These are phyloP conservation scores for Malurus leucopterus DNA, from an alignment of 2,797 vertebrate genomes.

Conservation along the genomic window DNA sequence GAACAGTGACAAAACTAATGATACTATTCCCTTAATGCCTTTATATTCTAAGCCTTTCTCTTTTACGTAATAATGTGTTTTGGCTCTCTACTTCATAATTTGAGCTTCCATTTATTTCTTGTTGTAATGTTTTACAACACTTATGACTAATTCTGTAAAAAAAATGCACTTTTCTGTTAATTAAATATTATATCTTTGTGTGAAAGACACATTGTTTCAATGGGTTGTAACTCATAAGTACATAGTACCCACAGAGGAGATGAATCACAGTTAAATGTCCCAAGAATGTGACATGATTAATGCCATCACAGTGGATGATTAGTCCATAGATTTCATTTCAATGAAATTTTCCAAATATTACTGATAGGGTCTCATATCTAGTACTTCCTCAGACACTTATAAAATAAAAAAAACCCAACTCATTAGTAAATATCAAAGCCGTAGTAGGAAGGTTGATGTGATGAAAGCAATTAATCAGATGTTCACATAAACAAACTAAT, in stretches of 20 bases:
- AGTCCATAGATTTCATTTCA: neutral
- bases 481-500: neutral
- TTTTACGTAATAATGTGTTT: neutral
- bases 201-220: neutral
- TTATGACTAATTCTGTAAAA: neutral
- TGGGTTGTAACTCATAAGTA: neutral
- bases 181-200: neutral
- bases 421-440: neutral
- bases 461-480: neutral
- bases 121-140: neutral
- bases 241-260: neutral
- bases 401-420: neutral
- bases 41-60: neutral
- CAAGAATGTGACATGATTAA: neutral
- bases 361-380: neutral
- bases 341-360: neutral
- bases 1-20: neutral
- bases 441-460: neutral
- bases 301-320: neutral
- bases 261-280: neutral
- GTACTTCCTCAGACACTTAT: neutral
- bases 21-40: neutral
- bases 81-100: neutral
- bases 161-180: neutral
- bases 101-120: neutral